Base-by-base conservation (phyloP, 2,797 vertebrate species). In the Phaenicophaeus curvirostris region DNA sequence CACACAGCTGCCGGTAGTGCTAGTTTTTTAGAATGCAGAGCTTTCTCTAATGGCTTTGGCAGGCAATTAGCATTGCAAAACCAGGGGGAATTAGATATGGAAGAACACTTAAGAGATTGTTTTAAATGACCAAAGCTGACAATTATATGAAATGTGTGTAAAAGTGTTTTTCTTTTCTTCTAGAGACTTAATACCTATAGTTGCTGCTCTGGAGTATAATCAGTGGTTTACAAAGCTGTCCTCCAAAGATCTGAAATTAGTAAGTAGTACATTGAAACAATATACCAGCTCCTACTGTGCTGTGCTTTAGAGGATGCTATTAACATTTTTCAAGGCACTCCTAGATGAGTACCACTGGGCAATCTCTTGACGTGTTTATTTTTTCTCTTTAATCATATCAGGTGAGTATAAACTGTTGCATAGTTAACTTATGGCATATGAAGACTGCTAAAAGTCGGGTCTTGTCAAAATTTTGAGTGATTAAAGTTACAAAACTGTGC, bases 141-240 rank as follows among this genome's bases (percentile, higher is more conserved):
- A 84, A 21, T 71, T 33, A 4, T 14, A 25, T 39, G 4, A 87
- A 79, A 39, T 54, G 66, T 80, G 62, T 90, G 37, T 96, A 89
- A 96, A 96, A 94, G 94, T 93, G 25, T 94, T 41, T 89, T 92
- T 92, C 93, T 89, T 84, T 62, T n/a, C n/a, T 95, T 93, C 78
- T 97, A 99, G 99, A 98, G 99, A 99, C 98, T 98, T 99, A 96
- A 98, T 99, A 96, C 99, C 99, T 62, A 99, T 99, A 95, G 98
- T 99, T 87, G 99, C 99, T 75, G 99, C 99, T 11, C 97, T 99
- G 97, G 99, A 99, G 88, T 99, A 99, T 85, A 99, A 99, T 97
- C 99, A 99, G 97, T 99, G 99, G 99, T 99, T 99, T 98, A 99
- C 98, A 90, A 99, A 99, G 95, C 98, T 99, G 87, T 99, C 99